Conservation (phyloP, 2,113 vertebrate genomes). For the Embiotoca jacksoni region DNA sequence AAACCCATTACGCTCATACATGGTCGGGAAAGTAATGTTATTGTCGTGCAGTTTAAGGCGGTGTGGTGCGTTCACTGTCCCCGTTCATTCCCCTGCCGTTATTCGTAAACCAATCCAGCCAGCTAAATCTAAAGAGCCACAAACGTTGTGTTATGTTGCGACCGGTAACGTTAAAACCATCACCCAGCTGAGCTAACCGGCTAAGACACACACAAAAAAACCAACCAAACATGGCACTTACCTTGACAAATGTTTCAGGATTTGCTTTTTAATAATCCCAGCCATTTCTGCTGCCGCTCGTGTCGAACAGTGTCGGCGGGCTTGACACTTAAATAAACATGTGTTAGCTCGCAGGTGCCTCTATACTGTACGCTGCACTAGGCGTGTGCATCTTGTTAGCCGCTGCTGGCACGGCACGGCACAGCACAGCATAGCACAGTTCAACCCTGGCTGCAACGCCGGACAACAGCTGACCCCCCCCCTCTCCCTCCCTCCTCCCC, state of each 20-base stretch:
- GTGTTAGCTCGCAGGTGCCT: slow-evolving; percentile 31
- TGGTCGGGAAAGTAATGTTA: background rate
- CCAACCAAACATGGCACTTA: slow-evolving; percentile 74
- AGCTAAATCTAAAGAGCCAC: background rate
- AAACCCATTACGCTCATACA: background rate
- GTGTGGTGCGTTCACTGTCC: slow-evolving; percentile 37
- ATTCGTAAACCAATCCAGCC: background rate
- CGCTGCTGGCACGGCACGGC: slow-evolving; percentile 11
- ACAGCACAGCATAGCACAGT: too few species aligned
- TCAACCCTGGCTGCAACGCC: background rate
- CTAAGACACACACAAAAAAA: slow-evolving; percentile 54
- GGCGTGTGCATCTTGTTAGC: slow-evolving; percentile 67
- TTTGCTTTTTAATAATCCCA: slow-evolving; percentile 96
- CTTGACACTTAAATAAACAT: slow-evolving; percentile 4
- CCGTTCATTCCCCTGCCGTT: background rate
- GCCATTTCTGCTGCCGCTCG: slow-evolving; percentile 84
- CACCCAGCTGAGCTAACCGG: slow-evolving; percentile 59
- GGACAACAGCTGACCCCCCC: slow-evolving; percentile 33
- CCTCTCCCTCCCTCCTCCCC: background rate
- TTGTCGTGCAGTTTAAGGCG: background rate
- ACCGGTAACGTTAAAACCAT: background rate
- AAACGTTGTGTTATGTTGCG: background rate
- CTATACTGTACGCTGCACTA: slow-evolving; percentile 1
- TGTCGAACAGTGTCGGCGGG: background rate
- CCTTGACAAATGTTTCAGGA: slow-evolving; percentile 97